Base-by-base conservation (phyloP, 2,888 invertebrate species). In the Dryadula phaetusa region DNA sequence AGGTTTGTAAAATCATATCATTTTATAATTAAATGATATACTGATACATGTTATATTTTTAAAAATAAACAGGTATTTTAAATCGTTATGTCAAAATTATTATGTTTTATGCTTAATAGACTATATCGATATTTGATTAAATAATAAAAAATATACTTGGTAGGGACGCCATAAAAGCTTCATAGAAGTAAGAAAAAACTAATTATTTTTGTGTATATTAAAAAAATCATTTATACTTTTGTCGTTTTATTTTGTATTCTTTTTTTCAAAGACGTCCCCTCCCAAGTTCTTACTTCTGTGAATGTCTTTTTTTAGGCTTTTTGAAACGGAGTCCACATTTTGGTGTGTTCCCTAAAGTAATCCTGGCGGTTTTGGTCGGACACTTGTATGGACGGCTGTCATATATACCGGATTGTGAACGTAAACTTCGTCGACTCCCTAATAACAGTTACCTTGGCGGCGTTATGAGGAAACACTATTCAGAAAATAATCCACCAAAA, bases 331-430 rank as follows among this genome's bases (percentile, higher is more conserved):
- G 91, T 81, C 84, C 92, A n/a, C 94, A 94, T 78, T 96, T 94
- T 84, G 97, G 97, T 14, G 92, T 94, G 0, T 84, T 90, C 14
- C 96, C 96, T 3, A 97, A 97, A 87, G 93, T 96, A 20, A 75
- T 94, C 0, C 81, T 93, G 37, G 95, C 95, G 22, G 94, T 93
- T 2, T 77, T 95, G 5, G 53, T 95, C 46, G 97, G 97, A 1
- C 97, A 96, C 85, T 93, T 96, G 73, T 63, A 94, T 10, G 97
- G 97, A 1, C 96, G 97, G 82, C 81, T 96, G 54, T 95, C 96
- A 2, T 97, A 96, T 81, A 94, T 95, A 75, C 82, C 88, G 12
- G 90, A 90, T 73, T 97, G 97, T 84, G 95, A 95, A 0, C 94
- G 95, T 76, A 96, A 95, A 82, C 88, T 97, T 12, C 95, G 97